Percentiles rank a stretch among this genome's conserved stretches.
Evolutionary conservation across 2,888 invertebrate species (phyloP).

Genomic region (Octonoba sinensis): DNA sequence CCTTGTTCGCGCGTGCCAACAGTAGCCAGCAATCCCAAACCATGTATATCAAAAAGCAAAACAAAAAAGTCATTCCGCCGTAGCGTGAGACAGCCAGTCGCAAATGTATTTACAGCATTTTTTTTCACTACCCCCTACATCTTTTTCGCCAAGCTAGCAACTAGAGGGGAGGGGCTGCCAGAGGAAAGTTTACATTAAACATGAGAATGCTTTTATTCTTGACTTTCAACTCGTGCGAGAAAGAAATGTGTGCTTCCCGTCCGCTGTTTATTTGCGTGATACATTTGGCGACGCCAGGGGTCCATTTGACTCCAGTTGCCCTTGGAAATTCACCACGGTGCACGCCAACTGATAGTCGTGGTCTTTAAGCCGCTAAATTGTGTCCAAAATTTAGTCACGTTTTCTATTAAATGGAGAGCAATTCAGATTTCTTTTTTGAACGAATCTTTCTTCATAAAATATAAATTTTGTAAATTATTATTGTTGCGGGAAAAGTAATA

Average conservation of each 20-base stretch:
- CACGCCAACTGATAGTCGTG: no score
- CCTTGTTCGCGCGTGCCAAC: conserved; percentile 34
- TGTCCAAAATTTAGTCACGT: no score
- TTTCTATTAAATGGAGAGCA: no score
- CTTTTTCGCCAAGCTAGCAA: conserved; percentile 4
- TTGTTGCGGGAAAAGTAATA: no score
- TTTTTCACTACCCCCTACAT: conserved; percentile 18
- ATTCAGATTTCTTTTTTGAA: no score
- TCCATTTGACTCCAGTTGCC: conserved; percentile 38
- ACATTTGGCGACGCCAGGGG: conserved; percentile 22
- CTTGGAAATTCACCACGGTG: no score
- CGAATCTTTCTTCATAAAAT: no score
- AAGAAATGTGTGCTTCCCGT: conserved; percentile 3
- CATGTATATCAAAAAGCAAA: conserved; percentile 4
- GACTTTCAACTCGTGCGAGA: conserved; percentile 31
- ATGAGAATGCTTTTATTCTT: conserved; percentile 57
- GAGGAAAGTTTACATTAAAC: conserved; percentile 47
- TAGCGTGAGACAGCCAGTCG: conserved; percentile 23
- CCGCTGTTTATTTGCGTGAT: conserved; percentile 42
- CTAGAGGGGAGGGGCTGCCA: conserved; percentile 14
- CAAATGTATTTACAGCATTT: conserved; percentile 56
- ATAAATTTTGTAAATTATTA: no score
- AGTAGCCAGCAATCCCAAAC: conserved; percentile 22
- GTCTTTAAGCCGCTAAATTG: no score
- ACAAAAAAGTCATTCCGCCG: conserved; percentile 21